Base-by-base conservation (phyloP, 1,140 invertebrate species). In the Heliconius hermathena region DNA sequence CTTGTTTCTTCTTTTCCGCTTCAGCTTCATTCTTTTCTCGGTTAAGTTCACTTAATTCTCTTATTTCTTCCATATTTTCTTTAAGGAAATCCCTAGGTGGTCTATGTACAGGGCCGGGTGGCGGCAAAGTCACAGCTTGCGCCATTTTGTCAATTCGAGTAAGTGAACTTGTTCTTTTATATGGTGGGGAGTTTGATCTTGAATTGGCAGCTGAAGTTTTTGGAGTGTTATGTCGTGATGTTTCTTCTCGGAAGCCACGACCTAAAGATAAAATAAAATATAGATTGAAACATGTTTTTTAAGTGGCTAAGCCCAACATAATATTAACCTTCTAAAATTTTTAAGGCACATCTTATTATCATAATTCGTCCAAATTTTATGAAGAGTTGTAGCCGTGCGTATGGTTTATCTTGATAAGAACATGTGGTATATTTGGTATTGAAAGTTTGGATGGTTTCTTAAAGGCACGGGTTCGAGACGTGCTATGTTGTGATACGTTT, bases 41-140 rank as follows among this genome's bases (percentile, higher is more conserved):
- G 77, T 95, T 95, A 33, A 95, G 80, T 72, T 95, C 92, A 77
- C 94, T 95, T 9, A 95, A 46, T 84, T 94, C 94, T 89, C 93
- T 93, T 5, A 95, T 84, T 89, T 94, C 94, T 87, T 94, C 90
- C 74, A 94, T 95, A 74, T 95, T 95, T 87, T 94, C 90, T 88
- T 93, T 94, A 3, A 95, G 84, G 74, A 94, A 95, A 73, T 95
- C 93, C 82, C 93, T 89, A 0, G 93, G 93, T 9, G 91, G 89
- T 77, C 88, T 85, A 54, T 80, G 88, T 22, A 90, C 74, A 38
- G 84, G 85, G 20, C 87, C 80, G 1, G 89, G 90, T 8, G 87
- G 89, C 20, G 90, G 89, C 66, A 93, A 79, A 1, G 90, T 89
- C 22, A 89, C 89, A 18, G 90, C 85, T 74, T 87, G 87, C 6